Base-by-base conservation (phyloP, 2,888 invertebrate species). In the Troides aeacus region DNA sequence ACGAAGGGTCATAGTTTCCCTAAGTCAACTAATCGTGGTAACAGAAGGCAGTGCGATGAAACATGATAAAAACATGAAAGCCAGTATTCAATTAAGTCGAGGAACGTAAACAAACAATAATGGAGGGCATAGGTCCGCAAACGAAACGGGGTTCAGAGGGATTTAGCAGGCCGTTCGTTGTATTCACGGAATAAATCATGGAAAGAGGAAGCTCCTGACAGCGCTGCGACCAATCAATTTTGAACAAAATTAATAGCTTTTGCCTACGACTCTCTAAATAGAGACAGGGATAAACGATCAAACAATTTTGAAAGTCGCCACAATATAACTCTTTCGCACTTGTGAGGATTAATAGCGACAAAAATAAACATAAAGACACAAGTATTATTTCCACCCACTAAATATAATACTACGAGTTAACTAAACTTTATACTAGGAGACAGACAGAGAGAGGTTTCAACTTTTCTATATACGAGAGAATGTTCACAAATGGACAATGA, bases 1-100 rank as follows among this genome's bases (percentile, higher is more conserved):
- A 50, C 61, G 30, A 24, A 8, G 4, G 3, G 23, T 5, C 6
- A 56, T 56, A 60, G 56, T 39, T 57, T 50, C 61, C 61, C 62
- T 69, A 62, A 65, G 62, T 66, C 69, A 69, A 69, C 65, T 69
- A 69, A 69, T 69, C 69, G 65, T 18, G 58, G 65, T 69, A 58
- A 69, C 65, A 61, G 36, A 58, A 39, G 10, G 24, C 65, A 36
- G 46, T 23, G 62, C 56, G 53, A 62, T 56, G 18, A 42, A 53
- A 66, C 69, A 58, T 30, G 63, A 70, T 66, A 70, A 66, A 66
- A 70, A 66, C 63, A 70, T 66, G 66, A 65, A 69, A 70, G 59
- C 62, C 59, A 63, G 66, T 60, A 66, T 70, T 70, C 66, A 70
- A 70, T 70, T 70, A 70, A 70, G 42, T 63, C 63, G 60, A 46